Percentiles rank a stretch among this genome's conserved stretches.
These are phyloP conservation scores for Cheilosia scutellata DNA, from an alignment of 2,888 invertebrate species.

Conservation along the genomic window DNA sequence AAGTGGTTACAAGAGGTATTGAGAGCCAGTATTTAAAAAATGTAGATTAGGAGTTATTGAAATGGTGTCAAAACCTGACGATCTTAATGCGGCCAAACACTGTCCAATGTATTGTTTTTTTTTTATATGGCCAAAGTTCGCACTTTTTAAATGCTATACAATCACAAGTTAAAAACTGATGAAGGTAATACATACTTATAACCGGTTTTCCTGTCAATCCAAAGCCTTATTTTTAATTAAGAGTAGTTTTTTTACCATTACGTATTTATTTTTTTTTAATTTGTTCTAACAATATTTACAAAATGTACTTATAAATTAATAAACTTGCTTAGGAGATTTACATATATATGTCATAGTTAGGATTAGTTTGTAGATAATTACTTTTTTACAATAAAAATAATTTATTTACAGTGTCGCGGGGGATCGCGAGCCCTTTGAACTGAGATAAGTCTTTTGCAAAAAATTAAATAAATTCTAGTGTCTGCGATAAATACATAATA, in stretches of 20 bases:
- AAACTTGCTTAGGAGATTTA: constrained; percentile 50
- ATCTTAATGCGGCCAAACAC: too few relatives aligned
- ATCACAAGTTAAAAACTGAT: too few relatives aligned
- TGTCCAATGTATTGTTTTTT: too few relatives aligned
- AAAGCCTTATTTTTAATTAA: too few relatives aligned
- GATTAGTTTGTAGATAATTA: constrained; percentile 32
- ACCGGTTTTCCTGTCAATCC: too few relatives aligned
- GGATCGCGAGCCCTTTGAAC: constrained; percentile 22
- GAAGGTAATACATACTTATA: too few relatives aligned
- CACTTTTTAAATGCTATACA: too few relatives aligned
- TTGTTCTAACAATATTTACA: constrained; percentile 64
- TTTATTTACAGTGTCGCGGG: constrained; percentile 62
- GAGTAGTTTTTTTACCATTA: constrained; percentile 32
- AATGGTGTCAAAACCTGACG: too few relatives aligned
- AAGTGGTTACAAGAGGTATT: too few relatives aligned
- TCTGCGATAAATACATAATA: constrained; percentile 14
- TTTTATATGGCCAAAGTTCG: too few relatives aligned
- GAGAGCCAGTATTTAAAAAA: too few relatives aligned
- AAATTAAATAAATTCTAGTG: constrained; percentile 41
- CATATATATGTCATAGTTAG: constrained; percentile 61
- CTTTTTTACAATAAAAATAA: constrained; percentile 47
- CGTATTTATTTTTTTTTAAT: constrained; percentile 8
- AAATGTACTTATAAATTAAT: constrained; percentile 58
- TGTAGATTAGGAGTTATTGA: too few relatives aligned
- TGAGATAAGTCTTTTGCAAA: constrained; percentile 69